Evolutionary conservation across 2,113 vertebrate genomes (phyloP), one percentile per base, ranked within the genome.

Genomic region (Cricetomys ansorgei): DNA sequence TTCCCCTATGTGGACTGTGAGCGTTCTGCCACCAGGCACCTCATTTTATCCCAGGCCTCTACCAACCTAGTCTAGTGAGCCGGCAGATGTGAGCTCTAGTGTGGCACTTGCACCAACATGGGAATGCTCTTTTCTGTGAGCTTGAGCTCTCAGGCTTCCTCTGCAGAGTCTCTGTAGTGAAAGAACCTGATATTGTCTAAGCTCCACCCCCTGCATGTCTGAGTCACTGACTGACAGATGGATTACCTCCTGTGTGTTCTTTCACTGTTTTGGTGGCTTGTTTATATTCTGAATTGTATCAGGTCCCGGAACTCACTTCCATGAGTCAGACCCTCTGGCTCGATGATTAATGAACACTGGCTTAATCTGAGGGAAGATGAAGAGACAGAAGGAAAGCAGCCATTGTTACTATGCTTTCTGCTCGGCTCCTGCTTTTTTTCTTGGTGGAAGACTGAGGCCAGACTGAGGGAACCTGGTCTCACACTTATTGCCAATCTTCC

Each of bases 331-430:
- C 55, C n/a, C 17, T 15, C 64, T 55, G 25, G 12, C 9, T 75
- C 25, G 23, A 17, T 8, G 7, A 7, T 16, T 48, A n/a, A 57
- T 75, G 40, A 43, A 3, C 37, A 29, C 1, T 4, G n/a, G 25
- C 17, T 70, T 12, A 3, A 37, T 16, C 67, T 6, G 3, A 31
- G 27, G 37, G 16, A 45, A 40, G 69, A 31, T 45, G 21, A 31
- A 65, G 7, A 77, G 8, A 48, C 31, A 10, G 16, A 3, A 15
- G 13, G 27, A 12, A 64, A 5, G 15, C 27, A 9, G 75, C 10
- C 17, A 7, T 5, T 0, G 0, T 27, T 16, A 13, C 69, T n/a
- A 23, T 27, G 3, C 16, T 21, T 21, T 17, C 1, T 23, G 0
- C 8, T 13, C 3, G 6, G 23, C 3, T 48, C 37, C 76, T 50